These are phyloP conservation scores for Xylocopa sonorina DNA, from an alignment of 1,140 invertebrate species.

Conservation along the genomic window DNA sequence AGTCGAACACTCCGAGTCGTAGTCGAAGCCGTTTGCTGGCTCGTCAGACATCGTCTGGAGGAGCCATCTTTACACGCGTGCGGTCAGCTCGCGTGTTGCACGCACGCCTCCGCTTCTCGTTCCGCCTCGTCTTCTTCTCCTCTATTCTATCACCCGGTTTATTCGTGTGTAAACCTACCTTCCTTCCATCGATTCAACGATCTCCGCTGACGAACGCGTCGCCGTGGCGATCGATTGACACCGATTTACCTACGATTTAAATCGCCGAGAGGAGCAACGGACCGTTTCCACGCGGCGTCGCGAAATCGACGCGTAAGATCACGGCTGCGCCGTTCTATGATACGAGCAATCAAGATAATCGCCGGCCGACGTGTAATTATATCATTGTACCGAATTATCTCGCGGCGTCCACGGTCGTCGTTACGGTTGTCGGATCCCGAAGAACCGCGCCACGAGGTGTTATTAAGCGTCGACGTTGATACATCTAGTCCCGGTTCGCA, in stretches of 20 bases:
- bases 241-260: neutral
- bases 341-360: conserved; percentile 76
- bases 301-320: neutral
- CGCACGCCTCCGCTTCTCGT: conserved; percentile 64
- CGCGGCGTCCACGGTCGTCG: conserved; percentile 56
- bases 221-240: neutral
- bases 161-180: neutral
- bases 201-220: neutral
- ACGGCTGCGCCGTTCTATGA: neutral
- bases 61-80: conserved; percentile 77
- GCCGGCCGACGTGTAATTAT: conserved; percentile 77
- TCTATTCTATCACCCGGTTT: conserved; percentile 2
- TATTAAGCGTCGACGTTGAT: conserved; percentile 79
- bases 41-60: conserved; percentile 47
- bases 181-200: neutral
- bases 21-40: conserved; percentile 42
- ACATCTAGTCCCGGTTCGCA: conserved; percentile 68
- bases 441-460: conserved; percentile 71
- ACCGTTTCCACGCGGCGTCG: no score
- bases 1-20: conserved; percentile 41
- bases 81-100: conserved; percentile 77
- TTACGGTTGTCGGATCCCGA: conserved; percentile 57
- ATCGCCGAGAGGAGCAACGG: neutral
- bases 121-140: conserved; percentile 20
- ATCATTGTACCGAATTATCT: conserved; percentile 80